phyloP scores from a whole-genome alignment of 2,888 invertebrate genomes.

The Imbricaverruca yamaguchii region DNA sequence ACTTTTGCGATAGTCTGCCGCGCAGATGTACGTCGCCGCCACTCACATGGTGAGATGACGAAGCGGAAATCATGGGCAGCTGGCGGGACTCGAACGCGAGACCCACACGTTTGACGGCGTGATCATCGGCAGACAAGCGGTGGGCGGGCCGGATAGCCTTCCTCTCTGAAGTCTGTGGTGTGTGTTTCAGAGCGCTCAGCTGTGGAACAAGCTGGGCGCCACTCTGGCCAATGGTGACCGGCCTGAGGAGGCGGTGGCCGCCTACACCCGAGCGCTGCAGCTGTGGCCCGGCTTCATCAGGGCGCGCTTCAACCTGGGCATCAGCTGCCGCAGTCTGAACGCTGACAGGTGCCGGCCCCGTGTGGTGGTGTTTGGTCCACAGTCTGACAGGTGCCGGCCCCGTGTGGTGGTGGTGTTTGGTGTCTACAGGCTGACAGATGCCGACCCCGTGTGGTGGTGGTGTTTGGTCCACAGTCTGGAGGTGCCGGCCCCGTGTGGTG shows the following conservation, averaged over 20 bases:
- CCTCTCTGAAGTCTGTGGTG: slow-evolving; percentile 12
- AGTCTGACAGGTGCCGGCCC: neutral
- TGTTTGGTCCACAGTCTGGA: slow-evolving; percentile 32
- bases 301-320: slow-evolving; percentile 94
- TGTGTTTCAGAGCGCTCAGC: slow-evolving; percentile 63
- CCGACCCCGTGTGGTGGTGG: too few species aligned
- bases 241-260: slow-evolving; percentile 92
- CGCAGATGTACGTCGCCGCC: too few species aligned
- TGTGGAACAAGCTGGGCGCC: slow-evolving; percentile 97
- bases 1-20: too few species aligned
- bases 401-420: too few species aligned
- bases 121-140: too few species aligned
- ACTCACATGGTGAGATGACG: too few species aligned
- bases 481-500: slow-evolving; percentile 41
- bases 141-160: too few species aligned
- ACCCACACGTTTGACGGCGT: too few species aligned
- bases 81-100: too few species aligned
- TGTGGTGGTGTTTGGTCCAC: neutral
- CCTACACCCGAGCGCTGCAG: slow-evolving; percentile 83
- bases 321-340: slow-evolving; percentile 91
- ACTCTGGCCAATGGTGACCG: slow-evolving; percentile 85
- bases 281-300: slow-evolving; percentile 92
- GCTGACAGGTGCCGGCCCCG: slow-evolving; percentile 57
- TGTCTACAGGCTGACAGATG: too few species aligned
- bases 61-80: too few species aligned